A percentile compares a stretch with the other conserved stretches of the same genome.
Conservation (phyloP, 2,797 vertebrate species). For the Myoxocephalus aenaeus region DNA sequence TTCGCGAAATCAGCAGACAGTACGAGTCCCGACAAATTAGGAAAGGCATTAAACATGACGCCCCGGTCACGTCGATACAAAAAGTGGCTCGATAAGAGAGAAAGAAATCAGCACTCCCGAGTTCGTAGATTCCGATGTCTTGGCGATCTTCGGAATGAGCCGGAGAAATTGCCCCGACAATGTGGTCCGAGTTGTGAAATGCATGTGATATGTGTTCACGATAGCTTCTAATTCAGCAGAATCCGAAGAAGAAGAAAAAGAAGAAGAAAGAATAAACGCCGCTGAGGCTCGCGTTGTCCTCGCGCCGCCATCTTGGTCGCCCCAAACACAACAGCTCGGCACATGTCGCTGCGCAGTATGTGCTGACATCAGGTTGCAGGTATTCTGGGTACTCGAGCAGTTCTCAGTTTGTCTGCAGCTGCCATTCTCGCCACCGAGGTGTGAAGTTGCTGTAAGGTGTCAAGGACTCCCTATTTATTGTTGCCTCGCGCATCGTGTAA, state of each 20-base stretch:
- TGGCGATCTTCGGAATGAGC: not conserved
- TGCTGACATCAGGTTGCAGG: conserved; percentile 3
- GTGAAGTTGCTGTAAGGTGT: conserved; percentile 29
- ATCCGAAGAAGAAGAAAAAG: not conserved
- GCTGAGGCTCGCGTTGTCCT: not conserved
- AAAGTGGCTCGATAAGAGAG: not conserved
- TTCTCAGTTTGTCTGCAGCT: conserved; percentile 10
- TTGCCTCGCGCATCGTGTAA: not conserved
- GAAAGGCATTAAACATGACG: not conserved
- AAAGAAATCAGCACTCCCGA: not conserved
- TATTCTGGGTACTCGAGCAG: conserved; percentile 25
- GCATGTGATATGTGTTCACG: too few relatives aligned
- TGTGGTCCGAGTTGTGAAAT: not conserved
- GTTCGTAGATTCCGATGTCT: too few relatives aligned
- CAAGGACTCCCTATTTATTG: conserved; percentile 25
- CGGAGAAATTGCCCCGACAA: not conserved
- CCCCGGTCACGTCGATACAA: not conserved
- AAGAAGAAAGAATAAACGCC: not conserved
- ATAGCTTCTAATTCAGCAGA: not conserved
- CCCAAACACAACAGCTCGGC: not conserved
- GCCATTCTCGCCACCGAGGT: conserved; percentile 23
- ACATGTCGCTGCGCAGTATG: not conserved
- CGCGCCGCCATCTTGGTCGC: not conserved
- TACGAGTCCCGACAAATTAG: not conserved
- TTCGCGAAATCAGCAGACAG: not conserved